These are phyloP conservation scores for Lochmaea crataegi DNA, from an alignment of 2,888 invertebrate species.

Conservation along the genomic window DNA sequence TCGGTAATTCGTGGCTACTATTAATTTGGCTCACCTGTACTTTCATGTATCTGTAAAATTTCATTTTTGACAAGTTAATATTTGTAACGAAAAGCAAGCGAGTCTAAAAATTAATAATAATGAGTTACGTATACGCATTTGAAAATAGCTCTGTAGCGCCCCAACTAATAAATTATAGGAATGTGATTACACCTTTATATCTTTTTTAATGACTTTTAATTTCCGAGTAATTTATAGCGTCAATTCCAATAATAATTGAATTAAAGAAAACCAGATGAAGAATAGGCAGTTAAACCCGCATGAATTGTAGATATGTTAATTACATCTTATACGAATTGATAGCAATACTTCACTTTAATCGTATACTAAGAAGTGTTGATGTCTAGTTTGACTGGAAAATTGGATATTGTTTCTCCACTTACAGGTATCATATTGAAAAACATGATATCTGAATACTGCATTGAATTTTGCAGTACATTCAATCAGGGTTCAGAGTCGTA, in stretches of 20 bases:
- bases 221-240: neutral
- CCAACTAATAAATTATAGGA: neutral
- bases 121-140: neutral
- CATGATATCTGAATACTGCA: too few species aligned
- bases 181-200: neutral
- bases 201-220: neutral
- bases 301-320: neutral
- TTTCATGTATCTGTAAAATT: too few species aligned
- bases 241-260: constrained; percentile 3
- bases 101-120: neutral
- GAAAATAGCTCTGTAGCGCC: neutral
- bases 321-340: neutral
- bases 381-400: neutral
- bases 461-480: too few species aligned
- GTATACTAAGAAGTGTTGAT: neutral
- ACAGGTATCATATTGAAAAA: neutral
- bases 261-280: neutral
- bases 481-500: too few species aligned
- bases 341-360: neutral
- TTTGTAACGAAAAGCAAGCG: too few species aligned
- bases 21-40: too few species aligned
- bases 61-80: too few species aligned
- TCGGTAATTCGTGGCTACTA: too few species aligned
- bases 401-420: neutral
- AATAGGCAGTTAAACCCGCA: neutral